Base-by-base conservation (phyloP, 2,113 vertebrate species). In the Tympanuchus pallidicinctus region DNA sequence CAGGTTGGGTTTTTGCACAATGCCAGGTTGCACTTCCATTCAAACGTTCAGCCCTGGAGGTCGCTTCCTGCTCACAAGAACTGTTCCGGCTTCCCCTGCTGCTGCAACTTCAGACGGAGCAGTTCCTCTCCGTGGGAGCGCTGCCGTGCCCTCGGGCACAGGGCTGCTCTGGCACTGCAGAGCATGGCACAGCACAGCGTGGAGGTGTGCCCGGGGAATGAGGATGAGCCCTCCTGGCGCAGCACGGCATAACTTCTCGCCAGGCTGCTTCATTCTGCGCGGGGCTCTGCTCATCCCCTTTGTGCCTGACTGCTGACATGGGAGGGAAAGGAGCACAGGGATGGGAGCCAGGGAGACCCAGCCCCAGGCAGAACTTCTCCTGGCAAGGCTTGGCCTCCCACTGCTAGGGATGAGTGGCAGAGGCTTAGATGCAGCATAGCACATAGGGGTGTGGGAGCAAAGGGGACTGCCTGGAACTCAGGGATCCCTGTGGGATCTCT, bases 391-490 rank as follows among this genome's bases (percentile, higher is more conserved):
- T 74, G 80, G 88, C 45, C 54, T 92, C 54, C 56, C 16, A 43
- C 67, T 38, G 78, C 48, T 59, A 54, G 20, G 73, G 92, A 76
- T 74, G 77, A 88, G 61, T 42, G 0, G 0, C 45, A 88, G 83
- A 81, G 57, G 89, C 91, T 94, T 88, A 92, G 36, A 80, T 36
- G 45, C 30, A 76, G 56, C 38, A 8, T 50, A 71, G 80, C 43
- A 36, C 3, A 19, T 18, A 1, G 3, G 47, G 42, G 80, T 25
- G 20, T 88, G 93, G 92, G 88, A 96, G 93, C 92, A 96, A 91
- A 96, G 92, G 92, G 69, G 88, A 96, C 81, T 91, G 92, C 93
- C 90, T 2, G 8, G 64, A 76, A 88, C 93, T 96, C 85, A 95
- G 71, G 64, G 77, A 94, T 93, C 70, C 82, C 82, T 25, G 72